A percentile compares a stretch with the other conserved stretches of the same genome.
Conservation (phyloP, 2,113 vertebrate genomes). For the Podocnemis expansa region DNA sequence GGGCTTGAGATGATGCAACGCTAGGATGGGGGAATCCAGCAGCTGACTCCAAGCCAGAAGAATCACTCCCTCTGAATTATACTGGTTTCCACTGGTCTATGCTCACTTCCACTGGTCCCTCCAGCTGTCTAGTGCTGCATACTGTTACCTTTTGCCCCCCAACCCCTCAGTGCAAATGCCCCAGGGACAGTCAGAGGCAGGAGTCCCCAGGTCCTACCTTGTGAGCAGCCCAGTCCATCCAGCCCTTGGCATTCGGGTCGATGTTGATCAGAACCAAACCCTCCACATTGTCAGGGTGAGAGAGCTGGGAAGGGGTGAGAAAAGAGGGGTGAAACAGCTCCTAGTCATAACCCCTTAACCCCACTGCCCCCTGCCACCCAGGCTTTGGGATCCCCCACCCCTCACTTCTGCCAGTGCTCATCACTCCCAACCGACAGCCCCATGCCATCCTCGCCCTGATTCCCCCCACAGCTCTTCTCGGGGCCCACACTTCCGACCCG, state of each 20-base stretch:
- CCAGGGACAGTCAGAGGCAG: background rate
- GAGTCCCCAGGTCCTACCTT: constrained; percentile 77
- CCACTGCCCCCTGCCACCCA: background rate
- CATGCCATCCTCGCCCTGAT: background rate
- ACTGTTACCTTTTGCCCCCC: background rate
- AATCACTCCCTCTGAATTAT: background rate
- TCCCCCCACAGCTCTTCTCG: background rate
- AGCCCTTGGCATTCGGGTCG: constrained; percentile 88
- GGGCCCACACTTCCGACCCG: background rate
- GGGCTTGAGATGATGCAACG: background rate
- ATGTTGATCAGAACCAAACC: constrained; percentile 93
- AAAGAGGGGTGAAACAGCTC: background rate
- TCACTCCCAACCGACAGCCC: background rate
- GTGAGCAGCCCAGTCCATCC: constrained; percentile 95
- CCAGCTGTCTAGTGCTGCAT: background rate
- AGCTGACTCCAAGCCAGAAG: background rate
- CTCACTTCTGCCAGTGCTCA: background rate
- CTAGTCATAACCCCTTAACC: background rate
- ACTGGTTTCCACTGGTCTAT: background rate
- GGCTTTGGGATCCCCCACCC: background rate
- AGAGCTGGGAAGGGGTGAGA: constrained; percentile 71
- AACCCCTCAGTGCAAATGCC: background rate
- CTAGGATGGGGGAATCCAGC: background rate
- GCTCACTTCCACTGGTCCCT: background rate
- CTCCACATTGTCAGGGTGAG: constrained; percentile 86